These are phyloP conservation scores for Sarotherodon lohbergeri DNA, from an alignment of 2,113 vertebrate species.

Conservation along the genomic window DNA sequence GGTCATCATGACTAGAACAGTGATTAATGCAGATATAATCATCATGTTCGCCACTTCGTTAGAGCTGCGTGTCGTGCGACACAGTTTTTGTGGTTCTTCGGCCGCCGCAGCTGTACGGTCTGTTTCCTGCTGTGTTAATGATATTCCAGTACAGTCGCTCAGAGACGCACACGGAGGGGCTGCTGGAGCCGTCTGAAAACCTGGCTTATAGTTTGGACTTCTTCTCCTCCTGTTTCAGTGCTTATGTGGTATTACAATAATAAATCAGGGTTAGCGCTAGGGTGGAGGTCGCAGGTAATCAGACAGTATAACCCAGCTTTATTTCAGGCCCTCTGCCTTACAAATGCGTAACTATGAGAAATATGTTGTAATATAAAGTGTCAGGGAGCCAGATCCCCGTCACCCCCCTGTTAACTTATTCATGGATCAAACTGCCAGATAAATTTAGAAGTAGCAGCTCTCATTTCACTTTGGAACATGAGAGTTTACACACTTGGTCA, in stretches of 20 bases:
- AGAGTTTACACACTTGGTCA: background rate
- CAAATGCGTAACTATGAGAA: background rate
- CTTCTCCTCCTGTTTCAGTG: background rate
- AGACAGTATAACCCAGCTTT: no score
- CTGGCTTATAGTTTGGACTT: background rate
- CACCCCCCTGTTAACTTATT: background rate
- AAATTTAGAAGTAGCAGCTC: background rate
- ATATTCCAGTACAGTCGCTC: background rate
- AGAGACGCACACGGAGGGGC: background rate
- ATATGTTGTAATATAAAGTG: background rate
- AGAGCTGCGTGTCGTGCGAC: background rate
- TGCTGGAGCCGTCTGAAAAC: background rate
- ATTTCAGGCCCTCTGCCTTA: background rate
- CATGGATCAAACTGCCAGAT: background rate
- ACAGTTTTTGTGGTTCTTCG: background rate
- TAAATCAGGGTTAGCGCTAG: background rate
- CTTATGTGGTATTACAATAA: background rate
- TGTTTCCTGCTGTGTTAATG: background rate
- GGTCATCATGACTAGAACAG: background rate
- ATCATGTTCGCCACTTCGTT: background rate
- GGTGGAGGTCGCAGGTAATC: background rate
- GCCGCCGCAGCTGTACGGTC: background rate
- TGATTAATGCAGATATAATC: background rate
- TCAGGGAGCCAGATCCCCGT: background rate
- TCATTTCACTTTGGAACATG: background rate